Base-by-base conservation (phyloP, 2,797 vertebrate genomes). In the Platyrinchus mystaceus region DNA sequence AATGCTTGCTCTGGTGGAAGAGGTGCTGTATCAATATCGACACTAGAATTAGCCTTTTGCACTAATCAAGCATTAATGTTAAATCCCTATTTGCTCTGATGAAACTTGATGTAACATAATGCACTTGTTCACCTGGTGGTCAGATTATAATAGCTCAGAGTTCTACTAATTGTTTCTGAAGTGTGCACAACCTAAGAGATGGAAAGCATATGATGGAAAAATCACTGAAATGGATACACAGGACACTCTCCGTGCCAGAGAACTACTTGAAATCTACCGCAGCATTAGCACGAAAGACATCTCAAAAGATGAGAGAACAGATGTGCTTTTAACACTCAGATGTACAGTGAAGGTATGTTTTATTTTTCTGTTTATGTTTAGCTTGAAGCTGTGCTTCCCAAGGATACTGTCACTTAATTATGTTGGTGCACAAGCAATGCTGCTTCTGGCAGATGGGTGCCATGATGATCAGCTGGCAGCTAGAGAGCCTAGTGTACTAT, bases 261-360 rank as follows among this genome's bases (percentile, higher is more conserved):
- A 99, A 79, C 97, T 99, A 12, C 91, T 97, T 59, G 98, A 98
- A 83, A 98, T 99, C 68, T 99, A 99, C 95, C 68, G 60, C 62
- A 97, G 97, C 85, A 91, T 99, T 81, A 97, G 73, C 53, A 84
- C 91, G 85, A 93, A 81, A 53, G 60, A 95, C n/a, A 64, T 97
- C 70, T 97, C 95, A 86, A 96, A 95, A 64, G 98, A 99, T 53
- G 97, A 99, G 93, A 97, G 99, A 15, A 84, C 95, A 30, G 97
- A 98, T 37, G 85, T 98, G 43, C 98, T 99, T 15, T 88, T 98
- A 87, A 98, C 97, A 1, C 97, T 99, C 80, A 99, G 98, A 94
- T 91, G 95, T 95, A 99, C 98, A 3, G 98, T 99, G 85, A 98
- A 98, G 98, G 99, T 99, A 96, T 21, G 80, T 87, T 94, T 83